Conservation (phyloP, 2,888 invertebrate genomes). For the Drepana falcataria region DNA sequence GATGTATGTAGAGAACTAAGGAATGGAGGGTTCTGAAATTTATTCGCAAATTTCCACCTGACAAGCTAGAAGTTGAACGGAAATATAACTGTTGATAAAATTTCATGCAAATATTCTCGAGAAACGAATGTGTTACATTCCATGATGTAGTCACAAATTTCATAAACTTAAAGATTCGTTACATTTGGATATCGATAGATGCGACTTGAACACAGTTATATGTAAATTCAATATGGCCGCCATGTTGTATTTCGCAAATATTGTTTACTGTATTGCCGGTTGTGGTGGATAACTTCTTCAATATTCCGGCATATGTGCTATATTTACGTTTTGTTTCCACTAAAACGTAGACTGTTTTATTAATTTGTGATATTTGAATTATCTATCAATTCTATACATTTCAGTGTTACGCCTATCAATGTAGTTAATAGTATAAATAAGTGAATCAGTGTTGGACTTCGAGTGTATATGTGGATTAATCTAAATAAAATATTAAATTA, state of each 20-base stretch:
- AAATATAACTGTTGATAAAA: no score
- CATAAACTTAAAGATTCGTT: slow-evolving; percentile 16
- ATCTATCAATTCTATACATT: no score
- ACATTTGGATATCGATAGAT: slow-evolving; percentile 9
- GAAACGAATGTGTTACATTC: neutral
- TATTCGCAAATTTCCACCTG: no score
- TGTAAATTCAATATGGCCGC: slow-evolving; percentile 52
- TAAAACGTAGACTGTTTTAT: no score
- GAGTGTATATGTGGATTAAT: slow-evolving; percentile 17
- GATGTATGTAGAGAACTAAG: no score
- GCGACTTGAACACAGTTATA: slow-evolving; percentile 21
- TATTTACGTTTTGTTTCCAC: no score
- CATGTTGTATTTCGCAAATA: slow-evolving; percentile 28
- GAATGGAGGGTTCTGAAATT: no score
- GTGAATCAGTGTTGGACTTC: neutral
- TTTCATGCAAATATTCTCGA: slow-evolving; percentile 1
- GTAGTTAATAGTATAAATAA: neutral
- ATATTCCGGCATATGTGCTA: neutral
- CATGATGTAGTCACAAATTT: slow-evolving; percentile 13
- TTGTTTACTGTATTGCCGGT: slow-evolving; percentile 38
- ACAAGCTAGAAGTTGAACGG: no score
- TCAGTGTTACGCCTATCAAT: neutral
- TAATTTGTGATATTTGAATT: no score
- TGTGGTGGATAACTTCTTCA: neutral
- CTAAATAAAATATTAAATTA: slow-evolving; percentile 17